These are phyloP conservation scores for Buathra laborator DNA, from an alignment of 2,888 invertebrate genomes.

Conservation along the genomic window DNA sequence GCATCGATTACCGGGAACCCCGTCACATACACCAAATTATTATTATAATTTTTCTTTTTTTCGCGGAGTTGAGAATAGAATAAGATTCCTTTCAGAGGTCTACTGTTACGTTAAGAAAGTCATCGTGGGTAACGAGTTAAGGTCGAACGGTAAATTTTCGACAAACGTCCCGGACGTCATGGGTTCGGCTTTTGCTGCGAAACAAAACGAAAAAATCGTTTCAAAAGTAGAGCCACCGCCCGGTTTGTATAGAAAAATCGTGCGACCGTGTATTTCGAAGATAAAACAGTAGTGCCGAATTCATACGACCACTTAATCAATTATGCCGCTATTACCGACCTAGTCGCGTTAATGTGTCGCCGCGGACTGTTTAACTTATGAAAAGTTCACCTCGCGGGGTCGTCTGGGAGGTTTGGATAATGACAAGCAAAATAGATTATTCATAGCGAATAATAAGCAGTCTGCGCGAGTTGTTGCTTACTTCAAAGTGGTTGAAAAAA, in stretches of 20 bases:
- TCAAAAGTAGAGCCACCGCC: neutral
- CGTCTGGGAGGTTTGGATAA: conserved; percentile 71
- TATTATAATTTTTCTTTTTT: neutral
- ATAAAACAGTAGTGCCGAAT: neutral
- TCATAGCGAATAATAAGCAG: conserved; percentile 70
- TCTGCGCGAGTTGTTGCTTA: neutral
- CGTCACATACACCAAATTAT: no score
- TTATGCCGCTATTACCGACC: neutral
- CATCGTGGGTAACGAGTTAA: neutral
- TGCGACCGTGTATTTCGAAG: neutral
- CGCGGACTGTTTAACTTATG: conserved; percentile 69
- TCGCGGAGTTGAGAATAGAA: neutral
- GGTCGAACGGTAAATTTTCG: neutral
- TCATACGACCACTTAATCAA: neutral
- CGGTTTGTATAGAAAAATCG: neutral
- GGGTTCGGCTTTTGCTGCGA: neutral
- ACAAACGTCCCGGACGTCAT: neutral
- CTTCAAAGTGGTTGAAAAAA: neutral
- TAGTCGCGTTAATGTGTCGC: neutral
- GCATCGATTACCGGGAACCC: no score
- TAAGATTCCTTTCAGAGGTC: neutral
- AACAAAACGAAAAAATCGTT: neutral
- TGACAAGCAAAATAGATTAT: conserved; percentile 70
- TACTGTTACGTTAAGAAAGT: neutral
- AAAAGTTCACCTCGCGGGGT: conserved; percentile 73